Base-by-base conservation (phyloP, 2,797 vertebrate species). In the Enteromius treurensis region DNA sequence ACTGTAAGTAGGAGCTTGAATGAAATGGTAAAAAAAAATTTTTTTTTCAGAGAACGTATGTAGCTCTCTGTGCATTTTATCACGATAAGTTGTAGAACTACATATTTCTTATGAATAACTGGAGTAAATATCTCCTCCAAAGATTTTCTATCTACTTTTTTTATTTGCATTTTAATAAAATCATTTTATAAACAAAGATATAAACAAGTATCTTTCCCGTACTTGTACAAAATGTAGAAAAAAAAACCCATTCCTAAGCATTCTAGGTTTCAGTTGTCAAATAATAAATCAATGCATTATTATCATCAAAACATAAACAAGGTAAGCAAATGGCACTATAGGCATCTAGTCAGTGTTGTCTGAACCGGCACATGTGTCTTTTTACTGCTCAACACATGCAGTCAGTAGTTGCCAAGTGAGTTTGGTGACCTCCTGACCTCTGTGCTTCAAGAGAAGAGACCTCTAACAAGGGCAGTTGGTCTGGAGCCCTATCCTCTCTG, bases 321-420 rank as follows among this genome's bases (percentile, higher is more conserved):
- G n/a, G 21, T 76, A 58, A 60, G 7, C 0, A 23, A 58, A 58
- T 58, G 13, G 13, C 5, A 40, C 49, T 23, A 37, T 21, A 37
- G 32, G 21, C 29, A 32, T 32, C 29, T 75, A 76, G 13, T 23
- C 32, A 58, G 29, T 75, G 45, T 68, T 47, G 42, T 82, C 26
- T 49, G 29, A 53, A 21, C 47, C n/a, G 19, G 29, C 34, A 53
- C 65, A 42, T 74, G 7, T 84, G 37, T 81, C 78, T n/a, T 82
- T 53, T 70, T 68, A 76, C 62, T 53, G 78, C 53, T 82, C 80
- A 84, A 47, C 51, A 40, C 19, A 67, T 67, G 47, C 78, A 49
- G 5, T 1, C 32, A 76, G 29, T 40, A 21, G 23, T 9, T 32
- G 5, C 19, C 23, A 42, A 53, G 45, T 65, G 71, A 76, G 45